These are phyloP conservation scores for Helicolenus hilgendorfi DNA, from an alignment of 2,797 vertebrate genomes.

Conservation along the genomic window DNA sequence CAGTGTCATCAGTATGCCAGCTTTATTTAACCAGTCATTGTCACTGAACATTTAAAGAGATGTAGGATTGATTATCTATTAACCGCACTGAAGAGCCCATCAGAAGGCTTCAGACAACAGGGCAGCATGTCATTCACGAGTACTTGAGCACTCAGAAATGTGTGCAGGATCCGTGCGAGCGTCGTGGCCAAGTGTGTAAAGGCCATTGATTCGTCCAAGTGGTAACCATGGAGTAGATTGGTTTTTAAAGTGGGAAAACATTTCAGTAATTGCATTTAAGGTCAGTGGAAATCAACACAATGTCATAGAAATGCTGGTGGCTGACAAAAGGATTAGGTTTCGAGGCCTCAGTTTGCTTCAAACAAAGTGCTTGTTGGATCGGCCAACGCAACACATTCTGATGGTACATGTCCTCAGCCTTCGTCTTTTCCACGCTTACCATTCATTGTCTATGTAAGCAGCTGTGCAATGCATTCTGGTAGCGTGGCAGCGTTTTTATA, in stretches of 20 bases:
- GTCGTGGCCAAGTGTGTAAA: neutral
- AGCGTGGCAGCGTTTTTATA: too few species aligned
- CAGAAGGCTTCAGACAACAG: constrained; percentile 21
- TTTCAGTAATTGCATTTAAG: constrained; percentile 28
- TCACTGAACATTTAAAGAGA: constrained; percentile 36
- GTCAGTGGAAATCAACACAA: constrained; percentile 20
- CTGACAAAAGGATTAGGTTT: neutral
- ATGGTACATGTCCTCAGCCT: too few species aligned
- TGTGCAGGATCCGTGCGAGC: constrained; percentile 21
- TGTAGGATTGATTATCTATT: constrained; percentile 65
- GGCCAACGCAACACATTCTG: too few species aligned
- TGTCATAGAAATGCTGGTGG: neutral
- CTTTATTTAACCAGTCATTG: constrained; percentile 32
- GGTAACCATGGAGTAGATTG: constrained; percentile 4
- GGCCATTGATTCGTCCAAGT: constrained; percentile 19
- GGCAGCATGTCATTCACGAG: constrained; percentile 41
- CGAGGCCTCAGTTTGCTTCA: neutral
- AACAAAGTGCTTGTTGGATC: neutral
- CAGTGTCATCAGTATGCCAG: neutral
- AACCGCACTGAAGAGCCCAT: constrained; percentile 15
- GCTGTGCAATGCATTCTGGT: too few species aligned
- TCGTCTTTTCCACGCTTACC: too few species aligned
- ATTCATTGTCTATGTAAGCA: too few species aligned
- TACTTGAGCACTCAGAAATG: constrained; percentile 48
- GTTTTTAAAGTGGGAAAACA: constrained; percentile 27